Base-by-base conservation (phyloP, 1,140 invertebrate genomes). In the Gonatopus flavifemur region DNA sequence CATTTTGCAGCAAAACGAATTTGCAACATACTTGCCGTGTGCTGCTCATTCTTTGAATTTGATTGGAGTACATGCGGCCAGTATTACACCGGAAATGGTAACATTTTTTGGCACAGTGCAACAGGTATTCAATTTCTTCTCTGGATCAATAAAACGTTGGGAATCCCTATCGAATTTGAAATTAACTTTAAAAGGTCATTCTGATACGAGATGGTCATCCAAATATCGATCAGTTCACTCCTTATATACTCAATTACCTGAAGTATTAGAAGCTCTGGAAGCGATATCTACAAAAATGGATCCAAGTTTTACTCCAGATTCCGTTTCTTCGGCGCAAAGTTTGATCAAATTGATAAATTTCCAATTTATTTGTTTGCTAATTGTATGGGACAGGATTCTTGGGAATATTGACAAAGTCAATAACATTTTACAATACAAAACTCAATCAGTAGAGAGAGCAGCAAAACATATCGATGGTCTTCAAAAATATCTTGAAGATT, bases 61-160 rank as follows among this genome's bases (percentile, higher is more conserved):
- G 21, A 46, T 55, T 19, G 42, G 35, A 36, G 31, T 45, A 8
- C 25, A 22, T 31, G 22, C 42, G n/a, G 33, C 19, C 10, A 38
- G 36, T 38, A 38, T 42, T 52, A 20, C 31, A 24, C 24, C 20
- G n/a, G 25, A 46, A 45, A 16, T 10, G 15, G 22, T 32, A 45
- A 64, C 46, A 44, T 52, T 59, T 42, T 62, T 68, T 58, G 55
- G 41, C 43, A 57, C 46, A 46, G 50, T 38, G 28, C 35, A 48
- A 46, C 18, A 42, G 21, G 37, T 42, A 18, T 55, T 37, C 36
- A 44, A 7, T 56, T 49, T 50, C 43, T 52, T 48, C 41, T 59
- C 30, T 37, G 48, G 36, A 52, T 20, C 33, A 28, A 55, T 48
- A 42, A n/a, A n/a, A n/a, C n/a, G n/a, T 38, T 43, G 46, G 13